Evolutionary conservation across 2,888 invertebrate genomes (phyloP).

Genomic region (Clitarchus hookeri): DNA sequence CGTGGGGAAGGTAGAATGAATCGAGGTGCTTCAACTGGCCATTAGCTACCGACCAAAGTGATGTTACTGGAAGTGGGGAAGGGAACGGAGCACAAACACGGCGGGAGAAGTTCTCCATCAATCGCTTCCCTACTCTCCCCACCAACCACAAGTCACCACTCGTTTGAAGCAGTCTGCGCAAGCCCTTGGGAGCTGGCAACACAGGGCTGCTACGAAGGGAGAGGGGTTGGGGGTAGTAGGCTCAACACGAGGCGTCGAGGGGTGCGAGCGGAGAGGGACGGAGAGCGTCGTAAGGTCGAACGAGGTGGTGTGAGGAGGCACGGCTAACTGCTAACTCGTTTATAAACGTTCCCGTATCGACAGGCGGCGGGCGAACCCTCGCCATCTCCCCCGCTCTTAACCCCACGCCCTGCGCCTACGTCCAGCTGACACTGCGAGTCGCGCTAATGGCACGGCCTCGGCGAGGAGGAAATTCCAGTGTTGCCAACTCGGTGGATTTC

Average conservation of each 20-base stretch:
- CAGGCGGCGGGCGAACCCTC: background rate
- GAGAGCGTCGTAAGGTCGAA: background rate
- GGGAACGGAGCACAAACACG: background rate
- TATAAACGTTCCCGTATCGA: constrained; percentile 14
- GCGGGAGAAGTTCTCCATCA: background rate
- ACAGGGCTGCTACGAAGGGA: background rate
- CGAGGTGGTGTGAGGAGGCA: background rate
- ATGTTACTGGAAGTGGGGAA: background rate
- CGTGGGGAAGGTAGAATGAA: too few relatives aligned
- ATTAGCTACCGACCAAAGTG: too few relatives aligned
- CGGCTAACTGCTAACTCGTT: constrained; percentile 1
- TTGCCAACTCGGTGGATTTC: too few relatives aligned
- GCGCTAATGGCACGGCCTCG: too few relatives aligned
- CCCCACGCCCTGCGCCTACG: too few relatives aligned
- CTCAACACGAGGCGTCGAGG: too few relatives aligned
- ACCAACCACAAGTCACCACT: background rate
- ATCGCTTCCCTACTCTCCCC: background rate
- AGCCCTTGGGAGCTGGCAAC: background rate
- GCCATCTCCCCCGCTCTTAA: too few relatives aligned
- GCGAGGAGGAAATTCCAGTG: too few relatives aligned
- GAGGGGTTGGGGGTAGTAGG: too few relatives aligned
- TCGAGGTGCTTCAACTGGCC: too few relatives aligned
- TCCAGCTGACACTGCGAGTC: too few relatives aligned
- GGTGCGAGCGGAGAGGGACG: too few relatives aligned
- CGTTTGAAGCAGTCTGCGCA: background rate